Evolutionary conservation across 2,113 vertebrate species (phyloP), one percentile per base, ranked within the genome.

Genomic region (Colaptes auratus): DNA sequence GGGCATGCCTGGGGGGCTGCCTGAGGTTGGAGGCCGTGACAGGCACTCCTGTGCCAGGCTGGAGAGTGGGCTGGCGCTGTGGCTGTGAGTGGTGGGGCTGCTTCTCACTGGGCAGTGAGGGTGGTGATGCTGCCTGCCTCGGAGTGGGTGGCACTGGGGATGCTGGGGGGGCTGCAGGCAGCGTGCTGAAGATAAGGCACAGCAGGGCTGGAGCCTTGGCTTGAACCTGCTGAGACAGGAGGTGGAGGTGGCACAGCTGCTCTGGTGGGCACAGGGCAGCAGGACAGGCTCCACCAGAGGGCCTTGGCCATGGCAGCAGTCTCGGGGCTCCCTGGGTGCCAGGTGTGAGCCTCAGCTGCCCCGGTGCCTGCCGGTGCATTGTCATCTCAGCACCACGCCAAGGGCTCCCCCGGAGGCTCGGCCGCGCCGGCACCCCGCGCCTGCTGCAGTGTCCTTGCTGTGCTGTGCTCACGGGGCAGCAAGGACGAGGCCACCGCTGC

Each of bases 321-420:
- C 21, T 3, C 27, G 39, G 77, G 18, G 4, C 73, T 46, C 76
- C 77, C 1, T 28, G 53, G 30, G 78, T 53, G 27, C 70, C 56
- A 52, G 60, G 35, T 3, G 1, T 0, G 4, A 27, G 2, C 48
- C 28, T 27, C 0, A 0, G 31, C 24, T 44, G 1, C 44, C 56
- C 28, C 0, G 0, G 17, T 52, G 67, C 27, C 24, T 82, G 15
- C 58, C 39, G 15, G 56, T 0, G 3, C 0, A 3, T 28, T 55
- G 53, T 7, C 27, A 28, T 15, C 52, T 27, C 25, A 7, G 14
- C 52, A 53, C 12, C 52, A 27, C 24, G 77, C 73, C 73, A 27
- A 3, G 64, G 24, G 18, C 30, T 70, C 4, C 1, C 0, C 0
- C 30, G 71, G 44, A 88, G 56, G 17, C 89, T 77, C 25, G 87